Conservation (phyloP, 2,113 vertebrate species). For the Falco punctatus region DNA sequence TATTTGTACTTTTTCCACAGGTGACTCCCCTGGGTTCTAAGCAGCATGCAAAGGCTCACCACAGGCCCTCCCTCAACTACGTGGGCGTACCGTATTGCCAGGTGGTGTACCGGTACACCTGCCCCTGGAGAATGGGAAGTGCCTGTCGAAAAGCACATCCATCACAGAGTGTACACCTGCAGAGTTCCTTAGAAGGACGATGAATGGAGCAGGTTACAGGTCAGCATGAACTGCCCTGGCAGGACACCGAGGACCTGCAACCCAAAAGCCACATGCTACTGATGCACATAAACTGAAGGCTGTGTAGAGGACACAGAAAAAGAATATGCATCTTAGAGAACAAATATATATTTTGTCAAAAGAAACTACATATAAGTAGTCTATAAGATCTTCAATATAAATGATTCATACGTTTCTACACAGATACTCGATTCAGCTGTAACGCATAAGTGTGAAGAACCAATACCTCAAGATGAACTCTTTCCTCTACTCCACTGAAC, state of each 20-base stretch:
- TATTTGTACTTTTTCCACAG: neutral
- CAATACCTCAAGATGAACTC: neutral
- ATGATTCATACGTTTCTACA: neutral
- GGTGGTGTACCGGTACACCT: too few relatives aligned
- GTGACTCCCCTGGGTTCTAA: neutral
- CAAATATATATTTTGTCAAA: neutral
- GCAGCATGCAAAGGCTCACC: neutral
- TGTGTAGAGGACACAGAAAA: neutral
- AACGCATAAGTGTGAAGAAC: neutral
- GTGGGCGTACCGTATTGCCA: too few relatives aligned
- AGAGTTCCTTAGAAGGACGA: neutral
- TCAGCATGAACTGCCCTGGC: neutral
- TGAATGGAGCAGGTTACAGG: accelerated
- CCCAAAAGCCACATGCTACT: neutral
- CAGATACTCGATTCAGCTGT: neutral
- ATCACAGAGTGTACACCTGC: neutral
- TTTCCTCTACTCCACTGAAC: neutral
- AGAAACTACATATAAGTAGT: neutral
- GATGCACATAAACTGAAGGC: neutral
- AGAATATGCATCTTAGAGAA: neutral
- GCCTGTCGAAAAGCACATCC: neutral
- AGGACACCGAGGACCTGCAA: neutral
- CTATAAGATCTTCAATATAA: neutral
- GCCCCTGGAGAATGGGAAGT: neutral
- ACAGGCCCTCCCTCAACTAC: neutral